A percentile compares a stretch with the other conserved stretches of the same genome.
phyloP scores from a whole-genome alignment of 1,140 invertebrate species.

The Plectrocnemia conspersa region DNA sequence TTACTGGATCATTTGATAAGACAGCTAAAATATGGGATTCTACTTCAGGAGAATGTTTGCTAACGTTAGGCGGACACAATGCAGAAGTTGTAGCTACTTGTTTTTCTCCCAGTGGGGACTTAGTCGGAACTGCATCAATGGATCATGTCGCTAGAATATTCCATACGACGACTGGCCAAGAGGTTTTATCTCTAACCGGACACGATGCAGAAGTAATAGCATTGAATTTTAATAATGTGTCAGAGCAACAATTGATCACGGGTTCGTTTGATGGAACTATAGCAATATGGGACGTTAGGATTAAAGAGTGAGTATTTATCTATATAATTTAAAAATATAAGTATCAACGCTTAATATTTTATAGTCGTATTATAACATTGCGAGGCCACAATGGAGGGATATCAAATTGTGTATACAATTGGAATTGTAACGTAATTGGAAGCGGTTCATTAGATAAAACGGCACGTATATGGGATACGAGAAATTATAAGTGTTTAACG shows the following conservation, averaged over 20 bases:
- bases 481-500: conserved; percentile 55
- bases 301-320: conserved; percentile 54
- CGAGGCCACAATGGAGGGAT: conserved; percentile 67
- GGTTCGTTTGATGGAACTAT: conserved; percentile 76
- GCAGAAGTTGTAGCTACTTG: conserved; percentile 67
- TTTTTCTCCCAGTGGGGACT: conserved; percentile 60
- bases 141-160: conserved; percentile 69
- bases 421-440: conserved; percentile 64
- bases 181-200: conserved; percentile 57
- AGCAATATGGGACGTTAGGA: conserved; percentile 68
- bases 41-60: conserved; percentile 60
- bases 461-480: conserved; percentile 69
- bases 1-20: conserved; percentile 78
- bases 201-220: conserved; percentile 72
- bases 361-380: conserved; percentile 59
- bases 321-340: background rate
- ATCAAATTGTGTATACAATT: conserved; percentile 72
- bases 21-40: conserved; percentile 69
- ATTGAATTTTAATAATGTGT: conserved; percentile 64
- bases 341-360: conserved; percentile 15
- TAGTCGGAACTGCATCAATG: conserved; percentile 70
- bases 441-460: conserved; percentile 71
- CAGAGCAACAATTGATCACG: conserved; percentile 62
- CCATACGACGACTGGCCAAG: conserved; percentile 59
- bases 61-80: conserved; percentile 66